Percentiles rank a stretch among this genome's conserved stretches.
Evolutionary conservation across 2,888 invertebrate species (phyloP).

Genomic region (Dasypolia templi): DNA sequence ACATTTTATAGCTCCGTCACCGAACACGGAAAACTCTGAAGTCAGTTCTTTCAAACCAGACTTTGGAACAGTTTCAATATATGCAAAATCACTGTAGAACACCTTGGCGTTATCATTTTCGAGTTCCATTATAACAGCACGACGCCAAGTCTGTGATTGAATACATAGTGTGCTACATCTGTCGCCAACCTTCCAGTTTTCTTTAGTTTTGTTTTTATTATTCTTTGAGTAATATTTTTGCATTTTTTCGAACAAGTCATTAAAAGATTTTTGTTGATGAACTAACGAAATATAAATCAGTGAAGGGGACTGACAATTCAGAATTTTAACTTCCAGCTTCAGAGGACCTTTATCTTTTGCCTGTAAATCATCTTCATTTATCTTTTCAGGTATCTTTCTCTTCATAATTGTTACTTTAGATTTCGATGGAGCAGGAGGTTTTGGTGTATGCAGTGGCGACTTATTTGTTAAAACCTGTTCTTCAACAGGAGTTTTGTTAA

Average conservation of each 20-base stretch:
- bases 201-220: slow-evolving; percentile 70
- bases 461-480: slow-evolving; percentile 76
- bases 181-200: slow-evolving; percentile 88
- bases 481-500: slow-evolving; percentile 75
- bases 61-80: slow-evolving; percentile 85
- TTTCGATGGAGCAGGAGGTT: slow-evolving; percentile 61
- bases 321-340: slow-evolving; percentile 86
- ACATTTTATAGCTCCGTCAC: slow-evolving; percentile 92
- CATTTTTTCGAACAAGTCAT: slow-evolving; percentile 87
- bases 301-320: slow-evolving; percentile 89
- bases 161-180: slow-evolving; percentile 85
- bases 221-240: slow-evolving; percentile 87
- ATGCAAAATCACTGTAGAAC: slow-evolving; percentile 92
- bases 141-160: slow-evolving; percentile 91
- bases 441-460: slow-evolving; percentile 70
- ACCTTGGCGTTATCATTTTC: slow-evolving; percentile 86
- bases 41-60: slow-evolving; percentile 88
- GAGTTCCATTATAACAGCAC: slow-evolving; percentile 88
- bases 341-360: slow-evolving; percentile 88
- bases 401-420: slow-evolving; percentile 72
- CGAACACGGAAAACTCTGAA: slow-evolving; percentile 85
- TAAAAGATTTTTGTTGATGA: slow-evolving; percentile 84
- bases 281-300: slow-evolving; percentile 91
- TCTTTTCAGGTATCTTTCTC: slow-evolving; percentile 56
- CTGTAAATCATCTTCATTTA: slow-evolving; percentile 74